Conservation (phyloP, 2,888 invertebrate genomes). For the Cybosia mesomella region DNA sequence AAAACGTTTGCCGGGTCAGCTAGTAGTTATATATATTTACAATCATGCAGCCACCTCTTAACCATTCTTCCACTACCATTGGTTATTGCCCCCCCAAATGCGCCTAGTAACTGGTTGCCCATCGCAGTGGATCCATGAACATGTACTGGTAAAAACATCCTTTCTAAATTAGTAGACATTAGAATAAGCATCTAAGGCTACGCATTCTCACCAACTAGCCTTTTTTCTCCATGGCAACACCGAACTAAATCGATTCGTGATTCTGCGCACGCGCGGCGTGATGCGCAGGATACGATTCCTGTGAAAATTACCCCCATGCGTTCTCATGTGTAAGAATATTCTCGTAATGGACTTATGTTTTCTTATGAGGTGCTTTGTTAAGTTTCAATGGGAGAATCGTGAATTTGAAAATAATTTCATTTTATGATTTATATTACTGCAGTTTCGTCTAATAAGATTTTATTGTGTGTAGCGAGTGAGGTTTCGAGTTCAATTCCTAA, state of each 20-base stretch:
- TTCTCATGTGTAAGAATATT: conserved; percentile 23
- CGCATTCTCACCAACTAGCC: conserved; percentile 27
- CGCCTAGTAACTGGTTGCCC: not conserved
- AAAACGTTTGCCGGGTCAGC: too few relatives aligned
- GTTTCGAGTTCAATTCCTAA: not conserved
- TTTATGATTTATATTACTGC: not conserved
- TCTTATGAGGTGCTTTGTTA: conserved; percentile 14
- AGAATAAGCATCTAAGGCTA: conserved; percentile 14
- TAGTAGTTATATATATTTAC: too few relatives aligned
- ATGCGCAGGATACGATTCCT: conserved; percentile 65
- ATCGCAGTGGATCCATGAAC: not conserved
- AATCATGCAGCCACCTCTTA: not conserved
- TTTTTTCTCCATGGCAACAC: conserved; percentile 42
- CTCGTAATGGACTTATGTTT: conserved; percentile 17
- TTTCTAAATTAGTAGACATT: conserved; percentile 8
- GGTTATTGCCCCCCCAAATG: not conserved
- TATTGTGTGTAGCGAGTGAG: not conserved
- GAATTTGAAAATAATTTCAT: conserved; percentile 6
- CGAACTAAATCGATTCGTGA: conserved; percentile 73
- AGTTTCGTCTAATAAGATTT: not conserved
- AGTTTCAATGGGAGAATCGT: conserved; percentile 14
- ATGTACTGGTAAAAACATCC: not conserved
- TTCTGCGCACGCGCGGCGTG: conserved; percentile 70
- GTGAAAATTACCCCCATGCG: conserved; percentile 57
- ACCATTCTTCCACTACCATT: not conserved